Evolutionary conservation across 2,113 vertebrate species (phyloP), one percentile per base, ranked within the genome.

Genomic region (Oxyruncus cristatus): DNA sequence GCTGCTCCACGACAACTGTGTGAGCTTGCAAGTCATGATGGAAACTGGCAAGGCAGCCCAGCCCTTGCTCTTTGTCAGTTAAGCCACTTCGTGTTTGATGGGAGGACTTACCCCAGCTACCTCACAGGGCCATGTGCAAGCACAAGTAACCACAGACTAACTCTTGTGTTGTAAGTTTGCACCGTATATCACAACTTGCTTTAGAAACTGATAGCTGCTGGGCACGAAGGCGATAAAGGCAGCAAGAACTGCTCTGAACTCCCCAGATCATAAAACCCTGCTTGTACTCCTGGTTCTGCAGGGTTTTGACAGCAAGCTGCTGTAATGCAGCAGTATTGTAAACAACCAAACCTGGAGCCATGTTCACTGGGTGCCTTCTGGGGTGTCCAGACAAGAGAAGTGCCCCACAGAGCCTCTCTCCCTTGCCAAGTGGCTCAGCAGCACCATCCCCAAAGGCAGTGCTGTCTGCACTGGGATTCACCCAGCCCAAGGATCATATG

Each of bases 81-180:
- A 56, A 88, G 27, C 61, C 75, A 62, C 39, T 92, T 89, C 62
- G 44, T 68, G 88, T 94, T 94, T 90, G 93, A 88, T 73, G 49
- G 33, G 28, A 72, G 49, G 41, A 28, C 62, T 88, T 66, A 49
- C 74, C 81, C 68, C 74, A 88, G 53, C 35, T 73, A 58, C 49
- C 90, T 85, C 58, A 37, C 0, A 0, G 74, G 66, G 28, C 90
- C 52, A 33, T 6, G 3, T 4, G 2, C 55, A 49, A 52, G 56
- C 27, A 42, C 26, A 20, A 68, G 35, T 32, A 88, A 78, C 62
- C 2, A 3, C 37, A 82, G 61, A 16, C 23, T 24, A 32, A 66
- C 44, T 65, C 62, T 82, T 52, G 33, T 16, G 62, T n/a, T 90
- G 6, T 35, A 35, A 58, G 14, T 59, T 92, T 65, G 62, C 58